Evolutionary conservation across 1,140 invertebrate species (phyloP).

Genomic region (Pollicipes pollicipes): DNA sequence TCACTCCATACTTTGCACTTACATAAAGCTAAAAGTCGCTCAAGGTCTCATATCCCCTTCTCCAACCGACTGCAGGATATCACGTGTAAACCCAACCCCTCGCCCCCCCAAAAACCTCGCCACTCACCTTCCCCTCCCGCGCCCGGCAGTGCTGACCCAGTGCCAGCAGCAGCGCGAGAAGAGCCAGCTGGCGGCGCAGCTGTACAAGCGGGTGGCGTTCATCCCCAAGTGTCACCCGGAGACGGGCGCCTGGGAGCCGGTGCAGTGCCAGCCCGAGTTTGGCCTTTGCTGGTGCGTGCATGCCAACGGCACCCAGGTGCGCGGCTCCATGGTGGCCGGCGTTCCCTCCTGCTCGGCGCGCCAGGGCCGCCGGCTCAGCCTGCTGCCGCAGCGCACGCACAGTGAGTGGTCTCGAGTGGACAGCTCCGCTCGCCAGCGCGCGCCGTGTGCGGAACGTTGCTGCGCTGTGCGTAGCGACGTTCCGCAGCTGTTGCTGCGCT

Average conservation of each 20-base stretch:
- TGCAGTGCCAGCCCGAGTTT: constrained; percentile 61
- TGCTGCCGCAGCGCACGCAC: constrained; percentile 4
- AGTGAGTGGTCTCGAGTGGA: no score
- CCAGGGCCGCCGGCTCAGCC: constrained; percentile 37
- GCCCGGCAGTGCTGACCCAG: neutral
- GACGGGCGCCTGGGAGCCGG: constrained; percentile 53
- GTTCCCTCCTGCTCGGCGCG: constrained; percentile 50
- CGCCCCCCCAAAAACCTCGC: no score
- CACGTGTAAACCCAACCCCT: no score
- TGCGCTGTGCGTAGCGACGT: no score
- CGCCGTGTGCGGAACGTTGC: no score
- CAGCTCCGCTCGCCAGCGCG: no score
- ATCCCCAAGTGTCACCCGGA: constrained; percentile 49
- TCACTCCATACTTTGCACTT: no score
- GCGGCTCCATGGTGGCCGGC: constrained; percentile 54
- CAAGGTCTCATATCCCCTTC: no score
- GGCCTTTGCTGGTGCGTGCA: constrained; percentile 71
- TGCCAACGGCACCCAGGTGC: constrained; percentile 53
- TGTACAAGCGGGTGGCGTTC: constrained; percentile 31
- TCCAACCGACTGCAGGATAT: no score
- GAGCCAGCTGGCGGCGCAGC: neutral
- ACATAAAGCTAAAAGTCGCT: no score
- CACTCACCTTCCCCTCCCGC: no score
- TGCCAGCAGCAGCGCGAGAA: neutral
- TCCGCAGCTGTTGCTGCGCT: no score